These are phyloP conservation scores for Drosophila paramelanica DNA, from an alignment of 2,888 invertebrate genomes.

Conservation along the genomic window DNA sequence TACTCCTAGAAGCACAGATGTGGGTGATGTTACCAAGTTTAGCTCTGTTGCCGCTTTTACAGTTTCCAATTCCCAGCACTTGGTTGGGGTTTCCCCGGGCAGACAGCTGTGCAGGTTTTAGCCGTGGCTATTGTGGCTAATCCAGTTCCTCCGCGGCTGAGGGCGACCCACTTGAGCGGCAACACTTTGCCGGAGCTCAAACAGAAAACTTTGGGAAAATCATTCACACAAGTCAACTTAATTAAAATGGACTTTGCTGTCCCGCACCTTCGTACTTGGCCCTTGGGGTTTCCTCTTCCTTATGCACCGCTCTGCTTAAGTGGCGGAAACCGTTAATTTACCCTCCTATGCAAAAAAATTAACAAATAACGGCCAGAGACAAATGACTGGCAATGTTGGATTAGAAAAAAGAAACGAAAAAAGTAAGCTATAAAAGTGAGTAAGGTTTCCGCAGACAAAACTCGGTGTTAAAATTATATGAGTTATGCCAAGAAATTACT, in stretches of 20 bases:
- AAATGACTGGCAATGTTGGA: slow-evolving; percentile 12
- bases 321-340: slow-evolving; percentile 55
- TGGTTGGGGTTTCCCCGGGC: slow-evolving; percentile 20
- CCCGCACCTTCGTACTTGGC: slow-evolving; percentile 7
- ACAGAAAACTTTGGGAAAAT: slow-evolving; percentile 40
- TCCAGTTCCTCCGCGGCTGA: slow-evolving; percentile 13
- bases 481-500: slow-evolving; percentile 54
- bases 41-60: slow-evolving; percentile 7
- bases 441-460: slow-evolving; percentile 6
- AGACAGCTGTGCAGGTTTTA: slow-evolving; percentile 31
- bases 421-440: slow-evolving; percentile 25
- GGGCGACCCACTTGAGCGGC: slow-evolving; percentile 7
- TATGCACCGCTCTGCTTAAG: slow-evolving; percentile 23
- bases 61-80: slow-evolving; percentile 15
- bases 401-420: slow-evolving; percentile 1
- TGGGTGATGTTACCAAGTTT: neutral
- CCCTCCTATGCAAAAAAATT: slow-evolving; percentile 18
- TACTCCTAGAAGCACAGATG: slow-evolving; percentile 7
- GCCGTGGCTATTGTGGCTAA: slow-evolving; percentile 21
- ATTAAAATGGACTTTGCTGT: slow-evolving; percentile 59
- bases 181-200: slow-evolving; percentile 19
- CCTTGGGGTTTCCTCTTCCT: slow-evolving; percentile 26
- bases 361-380: slow-evolving; percentile 4
- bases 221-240: slow-evolving; percentile 58
- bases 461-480: slow-evolving; percentile 31